Evolutionary conservation across 1,140 invertebrate genomes (phyloP), one percentile per base, ranked within the genome.

Genomic region (Philopotamus ludificatus): DNA sequence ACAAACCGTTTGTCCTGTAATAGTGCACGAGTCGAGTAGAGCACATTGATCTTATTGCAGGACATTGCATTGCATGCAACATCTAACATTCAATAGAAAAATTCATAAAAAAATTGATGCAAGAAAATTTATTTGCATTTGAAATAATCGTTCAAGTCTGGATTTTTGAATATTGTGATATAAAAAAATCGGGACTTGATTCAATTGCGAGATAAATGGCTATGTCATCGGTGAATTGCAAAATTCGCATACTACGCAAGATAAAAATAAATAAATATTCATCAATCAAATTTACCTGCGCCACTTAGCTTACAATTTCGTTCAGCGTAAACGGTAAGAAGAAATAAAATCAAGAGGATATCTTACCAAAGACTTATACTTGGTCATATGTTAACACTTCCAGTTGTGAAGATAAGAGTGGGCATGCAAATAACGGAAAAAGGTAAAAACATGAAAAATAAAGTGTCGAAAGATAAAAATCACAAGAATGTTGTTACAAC

Each of bases 311-410:
- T n/a, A n/a, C n/a, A n/a, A n/a, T n/a, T n/a, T n/a, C n/a, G n/a
- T n/a, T n/a, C n/a, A n/a, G 28, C 28, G 12, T 34, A 34, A 34
- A 34, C 12, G 12, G 28, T 34, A 34, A 12, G 28, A 25, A 53
- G 22, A 63, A 49, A 34, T 45, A 55, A 57, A 51, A n/a, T 47
- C 7, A 15, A 15, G 22, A 51, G 51, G 55, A 55, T 62, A 60
- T 73, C 82, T 82, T 83, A 83, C 82, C 82, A 83, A 79, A 74
- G 80, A 77, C 67, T 79, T 82, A 76, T 83, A 83, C 77, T 83
- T 82, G 80, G 82, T 82, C 82, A 83, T 83, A 82, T 76, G 78
- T 81, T 80, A 81, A 67, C 59, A 63, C 67, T 69, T 64, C 67
- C 67, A 54, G 67, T 69, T 23, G 59, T 59, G 63, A 69, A 69